Conservation (phyloP, 2,113 vertebrate species). For the Rhizomys pruinosus region DNA sequence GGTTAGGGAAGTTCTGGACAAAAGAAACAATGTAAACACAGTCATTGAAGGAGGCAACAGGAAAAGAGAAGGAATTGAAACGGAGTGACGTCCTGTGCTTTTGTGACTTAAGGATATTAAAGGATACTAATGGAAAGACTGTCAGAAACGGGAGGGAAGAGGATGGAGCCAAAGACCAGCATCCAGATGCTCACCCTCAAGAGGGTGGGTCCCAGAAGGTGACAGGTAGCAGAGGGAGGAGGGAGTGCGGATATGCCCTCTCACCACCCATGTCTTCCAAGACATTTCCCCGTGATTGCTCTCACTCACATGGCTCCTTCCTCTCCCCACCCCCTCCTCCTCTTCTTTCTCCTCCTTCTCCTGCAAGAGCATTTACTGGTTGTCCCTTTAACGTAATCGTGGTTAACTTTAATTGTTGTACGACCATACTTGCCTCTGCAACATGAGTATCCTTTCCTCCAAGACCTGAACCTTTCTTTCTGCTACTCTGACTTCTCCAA, state of each 20-base stretch:
- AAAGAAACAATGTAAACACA: not conserved
- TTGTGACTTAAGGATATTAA: not conserved
- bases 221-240: not conserved
- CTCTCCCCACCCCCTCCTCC: not conserved
- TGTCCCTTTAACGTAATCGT: not conserved
- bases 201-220: not conserved
- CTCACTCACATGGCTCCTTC: fast-evolving
- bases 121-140: not conserved
- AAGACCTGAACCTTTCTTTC: not conserved
- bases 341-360: too few species aligned
- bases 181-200: not conserved
- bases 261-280: not conserved
- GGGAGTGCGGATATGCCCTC: too few species aligned
- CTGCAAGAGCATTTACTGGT: not conserved
- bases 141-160: not conserved
- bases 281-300: not conserved
- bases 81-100: not conserved
- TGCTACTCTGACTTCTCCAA: not conserved
- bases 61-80: not conserved
- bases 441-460: not conserved
- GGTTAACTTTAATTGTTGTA: not conserved
- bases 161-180: not conserved
- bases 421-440: not conserved
- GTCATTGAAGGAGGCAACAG: not conserved
- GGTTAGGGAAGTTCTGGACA: not conserved